Evolutionary conservation across 2,888 invertebrate genomes (phyloP), one percentile per base, ranked within the genome.

Genomic region (Drosophila anomalata): DNA sequence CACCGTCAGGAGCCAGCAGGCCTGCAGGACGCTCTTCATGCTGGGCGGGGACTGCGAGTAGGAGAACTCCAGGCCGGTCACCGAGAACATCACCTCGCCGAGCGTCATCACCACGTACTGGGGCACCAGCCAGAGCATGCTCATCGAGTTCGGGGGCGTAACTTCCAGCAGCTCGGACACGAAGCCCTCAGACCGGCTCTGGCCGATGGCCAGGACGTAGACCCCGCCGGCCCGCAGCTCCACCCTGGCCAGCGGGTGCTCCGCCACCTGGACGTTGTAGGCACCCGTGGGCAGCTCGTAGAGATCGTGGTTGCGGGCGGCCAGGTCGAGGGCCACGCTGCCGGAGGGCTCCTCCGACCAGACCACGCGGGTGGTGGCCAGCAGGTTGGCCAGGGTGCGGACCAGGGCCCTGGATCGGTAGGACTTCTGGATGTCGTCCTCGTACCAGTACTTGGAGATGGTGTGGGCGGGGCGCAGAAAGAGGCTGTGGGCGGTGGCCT

Each of bases 11-110:
- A 98, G 93, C 97, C 98, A 99, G 6, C 95, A 94, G 0, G 98
- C 97, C 91, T 96, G 96, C 46, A 99, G 91, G 0, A 99, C 95
- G 0, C 98, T 96, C 91, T 99, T 99, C 98, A 99, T 98, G 69
- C 95, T 95, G 2, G 78, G 51, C 1, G 95, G 94, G 3, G 95
- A 94, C 93, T 93, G 94, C 0, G 94, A 93, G 87, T 95, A 96
- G 7, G 95, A 94, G 88, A 96, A 95, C 74, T 94, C 93, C 8
- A 95, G 90, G 0, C 95, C 95, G 14, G 95, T 95, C 17, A 95
- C 93, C 0, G 95, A 94, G 83, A 95, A 94, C 92, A 95, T 93
- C 1, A 95, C 90, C 72, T 91, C 91, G 3, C 93, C 95, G 2
- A 93, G 85, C 0, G 95, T 94, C 79, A 95, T 94, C 2, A 95